These are phyloP conservation scores for Archocentrus centrarchus DNA, from an alignment of 2,113 vertebrate species.

Conservation along the genomic window DNA sequence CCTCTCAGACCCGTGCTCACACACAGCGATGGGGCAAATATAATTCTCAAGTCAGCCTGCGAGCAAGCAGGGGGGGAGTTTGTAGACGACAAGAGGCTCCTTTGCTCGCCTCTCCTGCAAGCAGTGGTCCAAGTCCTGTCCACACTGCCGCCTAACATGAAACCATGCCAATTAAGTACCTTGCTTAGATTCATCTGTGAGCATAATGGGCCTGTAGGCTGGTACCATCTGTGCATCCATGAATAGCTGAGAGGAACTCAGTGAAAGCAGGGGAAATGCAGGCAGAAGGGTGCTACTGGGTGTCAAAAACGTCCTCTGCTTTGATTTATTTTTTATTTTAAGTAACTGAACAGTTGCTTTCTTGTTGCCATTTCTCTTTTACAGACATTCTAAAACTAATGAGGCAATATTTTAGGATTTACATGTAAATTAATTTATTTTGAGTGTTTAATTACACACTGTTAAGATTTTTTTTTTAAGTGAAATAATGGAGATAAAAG, in stretches of 20 bases:
- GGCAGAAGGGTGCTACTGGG: background rate
- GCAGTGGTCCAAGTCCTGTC: constrained; percentile 28
- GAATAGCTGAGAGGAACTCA: constrained; percentile 29
- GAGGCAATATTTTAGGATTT: background rate
- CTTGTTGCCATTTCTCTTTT: background rate
- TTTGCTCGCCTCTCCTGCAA: constrained; percentile 13
- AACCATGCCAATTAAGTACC: constrained; percentile 58
- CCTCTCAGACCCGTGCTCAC: constrained; percentile 34
- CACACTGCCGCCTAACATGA: constrained; percentile 50
- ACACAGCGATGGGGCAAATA: constrained; percentile 37
- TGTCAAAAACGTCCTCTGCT: background rate
- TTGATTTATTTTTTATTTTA: background rate
- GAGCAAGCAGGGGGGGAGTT: background rate
- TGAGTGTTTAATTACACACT: background rate
- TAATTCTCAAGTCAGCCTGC: constrained; percentile 6
- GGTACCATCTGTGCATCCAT: constrained; percentile 53
- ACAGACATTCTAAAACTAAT: background rate
- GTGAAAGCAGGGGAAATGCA: constrained; percentile 13
- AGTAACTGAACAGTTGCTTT: background rate
- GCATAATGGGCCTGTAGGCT: constrained; percentile 62
- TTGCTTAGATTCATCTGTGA: constrained; percentile 48
- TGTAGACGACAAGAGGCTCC: constrained; percentile 5
- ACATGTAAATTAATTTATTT: background rate
- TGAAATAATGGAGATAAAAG: background rate
- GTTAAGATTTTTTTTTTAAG: background rate